Conservation (phyloP, 2,888 invertebrate species). For the Dyspetes luteomarginatus region DNA sequence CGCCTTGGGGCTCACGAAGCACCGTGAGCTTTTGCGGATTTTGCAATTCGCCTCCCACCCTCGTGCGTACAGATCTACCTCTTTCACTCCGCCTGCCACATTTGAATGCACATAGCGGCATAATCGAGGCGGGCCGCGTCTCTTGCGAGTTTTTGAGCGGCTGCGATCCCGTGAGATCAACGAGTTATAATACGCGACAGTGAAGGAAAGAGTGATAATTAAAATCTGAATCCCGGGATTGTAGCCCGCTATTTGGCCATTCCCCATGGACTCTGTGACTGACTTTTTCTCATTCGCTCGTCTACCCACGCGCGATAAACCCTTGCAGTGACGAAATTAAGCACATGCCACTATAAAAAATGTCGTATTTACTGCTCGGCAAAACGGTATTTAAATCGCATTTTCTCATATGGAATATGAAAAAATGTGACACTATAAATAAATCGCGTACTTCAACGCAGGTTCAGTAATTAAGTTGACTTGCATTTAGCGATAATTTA, state of each 20-base stretch:
- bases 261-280: not conserved
- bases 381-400: no score
- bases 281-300: not conserved
- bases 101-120: not conserved
- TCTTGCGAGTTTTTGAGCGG: slow-evolving; percentile 46
- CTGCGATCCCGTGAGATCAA: slow-evolving; percentile 65
- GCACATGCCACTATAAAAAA: no score
- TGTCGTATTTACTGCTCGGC: no score
- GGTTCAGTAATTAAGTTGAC: no score
- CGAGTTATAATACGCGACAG: slow-evolving; percentile 61
- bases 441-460: no score
- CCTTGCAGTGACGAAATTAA: no score
- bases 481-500: no score
- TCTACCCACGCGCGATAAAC: slow-evolving; percentile 23
- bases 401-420: no score
- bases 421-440: no score
- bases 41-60: slow-evolving; percentile 59
- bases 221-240: slow-evolving; percentile 39
- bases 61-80: not conserved
- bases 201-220: slow-evolving; percentile 65
- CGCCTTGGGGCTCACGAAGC: slow-evolving; percentile 44
- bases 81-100: not conserved
- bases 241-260: not conserved
- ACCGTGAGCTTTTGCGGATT: slow-evolving; percentile 57
- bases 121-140: slow-evolving; percentile 7